Evolutionary conservation across 2,888 invertebrate species (phyloP), one percentile per base, ranked within the genome.

Genomic region (Lepetodrilus schrolli): DNA sequence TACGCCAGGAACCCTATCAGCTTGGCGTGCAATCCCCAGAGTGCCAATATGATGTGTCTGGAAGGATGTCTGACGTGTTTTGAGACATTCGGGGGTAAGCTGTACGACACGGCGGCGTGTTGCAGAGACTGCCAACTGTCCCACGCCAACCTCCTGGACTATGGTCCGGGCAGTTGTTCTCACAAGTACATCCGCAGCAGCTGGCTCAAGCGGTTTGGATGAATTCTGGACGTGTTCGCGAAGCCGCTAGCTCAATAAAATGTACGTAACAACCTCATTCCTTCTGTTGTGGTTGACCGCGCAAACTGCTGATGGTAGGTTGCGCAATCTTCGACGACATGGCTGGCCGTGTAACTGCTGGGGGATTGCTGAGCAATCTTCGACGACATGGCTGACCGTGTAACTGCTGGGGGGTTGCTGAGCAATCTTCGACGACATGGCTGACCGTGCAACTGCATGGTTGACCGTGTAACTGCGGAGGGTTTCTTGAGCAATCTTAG

Each of bases 71-170:
- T 77, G 47, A 71, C 69, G 21, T 80, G 80, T 72, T 77, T 77
- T 69, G 74, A 77, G 37, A 50, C 78, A 7, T 80, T 65, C 58
- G 80, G 78, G 8, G 75, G 74, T 13, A 72, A 76, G 26, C 48
- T 79, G 26, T 80, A 80, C 65, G 75, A 77, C 49, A 77, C 78
- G 70, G 80, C 77, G 0, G 74, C 80, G 8, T 80, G 80, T 36
- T 80, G 80, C 69, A 30, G 74, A 8, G 74, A 77, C 72, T 80
- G 80, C 34, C 72, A 76, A 13, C 23, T 65, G 2, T 75, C 74
- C 34, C 43, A 77, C 36, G 73, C 76, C 5, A 71, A 66, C 13
- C 21, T 78, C 21, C 77, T 80, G n/a, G 80, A 80, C 73, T 72
- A 78, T 26, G 80, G 80, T 2, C 80, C 80, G 21, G 34, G 70